These are phyloP conservation scores for Drosophila setifemur DNA, from an alignment of 1,140 invertebrate species.

Conservation along the genomic window DNA sequence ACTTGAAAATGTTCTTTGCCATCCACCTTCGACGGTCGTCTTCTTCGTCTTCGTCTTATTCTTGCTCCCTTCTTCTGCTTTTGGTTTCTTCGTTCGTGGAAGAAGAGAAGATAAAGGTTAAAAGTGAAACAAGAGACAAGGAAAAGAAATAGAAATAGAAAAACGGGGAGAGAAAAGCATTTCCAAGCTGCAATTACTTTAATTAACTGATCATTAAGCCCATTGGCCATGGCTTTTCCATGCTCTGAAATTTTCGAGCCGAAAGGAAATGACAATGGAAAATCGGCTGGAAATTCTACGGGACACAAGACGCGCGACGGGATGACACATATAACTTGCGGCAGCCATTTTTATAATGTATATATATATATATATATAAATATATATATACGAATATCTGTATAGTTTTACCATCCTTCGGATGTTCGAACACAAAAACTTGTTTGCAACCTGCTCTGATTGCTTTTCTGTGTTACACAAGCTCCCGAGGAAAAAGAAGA, in stretches of 20 bases:
- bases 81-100: conserved; percentile 2
- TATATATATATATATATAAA: background rate
- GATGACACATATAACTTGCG: conserved; percentile 37
- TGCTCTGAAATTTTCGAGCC: background rate
- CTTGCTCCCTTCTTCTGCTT: conserved; percentile 19
- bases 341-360: conserved; percentile 32
- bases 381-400: background rate
- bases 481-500: conserved; percentile 4
- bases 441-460: conserved; percentile 78
- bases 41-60: conserved; percentile 3
- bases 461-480: conserved; percentile 71
- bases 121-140: conserved; percentile 29
- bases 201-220: conserved; percentile 78
- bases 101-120: conserved; percentile 21
- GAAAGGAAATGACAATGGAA: conserved; percentile 75
- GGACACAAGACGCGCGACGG: background rate
- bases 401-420: conserved; percentile 26
- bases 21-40: conserved; percentile 18
- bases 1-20: conserved; percentile 63
- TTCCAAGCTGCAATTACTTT: conserved; percentile 71
- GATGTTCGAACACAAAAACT: conserved; percentile 34
- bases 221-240: conserved; percentile 32
- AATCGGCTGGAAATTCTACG: conserved; percentile 30
- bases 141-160: conserved; percentile 2
- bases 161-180: conserved; percentile 5